Conservation (phyloP, 2,888 invertebrate genomes). For the Tethea ocularis region DNA sequence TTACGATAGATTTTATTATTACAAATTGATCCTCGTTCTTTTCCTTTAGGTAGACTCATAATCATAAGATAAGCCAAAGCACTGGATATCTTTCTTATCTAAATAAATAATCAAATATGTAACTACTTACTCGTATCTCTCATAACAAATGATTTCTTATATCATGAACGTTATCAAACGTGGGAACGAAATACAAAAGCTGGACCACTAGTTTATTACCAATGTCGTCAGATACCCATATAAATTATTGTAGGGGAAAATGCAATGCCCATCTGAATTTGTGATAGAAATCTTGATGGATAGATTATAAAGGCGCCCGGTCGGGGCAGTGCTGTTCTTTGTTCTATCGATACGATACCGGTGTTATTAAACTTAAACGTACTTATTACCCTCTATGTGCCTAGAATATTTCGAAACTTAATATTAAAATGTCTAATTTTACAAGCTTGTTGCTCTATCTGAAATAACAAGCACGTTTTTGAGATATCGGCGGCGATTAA, state of each 20-base stretch:
- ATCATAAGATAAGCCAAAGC: neutral
- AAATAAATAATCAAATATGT: neutral
- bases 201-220: conserved; percentile 59
- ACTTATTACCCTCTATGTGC: neutral
- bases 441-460: neutral
- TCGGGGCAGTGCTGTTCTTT: conserved; percentile 37
- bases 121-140: conserved; percentile 16
- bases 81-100: neutral
- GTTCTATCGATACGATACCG: conserved; percentile 28
- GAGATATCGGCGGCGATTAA: neutral
- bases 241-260: conserved; percentile 60
- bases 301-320: conserved; percentile 58
- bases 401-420: neutral
- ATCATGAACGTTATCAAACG: conserved; percentile 46
- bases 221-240: conserved; percentile 59
- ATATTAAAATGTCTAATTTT: neutral
- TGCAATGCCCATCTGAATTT: conserved; percentile 60
- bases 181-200: conserved; percentile 63
- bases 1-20: neutral
- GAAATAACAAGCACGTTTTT: conserved; percentile 1
- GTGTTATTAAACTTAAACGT: conserved; percentile 13
- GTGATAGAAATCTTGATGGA: conserved; percentile 69
- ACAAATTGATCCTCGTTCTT: neutral
- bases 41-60: neutral
- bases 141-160: conserved; percentile 54